phyloP scores from a whole-genome alignment of 2,888 invertebrate genomes.

The Nipponacmea schrenckii region DNA sequence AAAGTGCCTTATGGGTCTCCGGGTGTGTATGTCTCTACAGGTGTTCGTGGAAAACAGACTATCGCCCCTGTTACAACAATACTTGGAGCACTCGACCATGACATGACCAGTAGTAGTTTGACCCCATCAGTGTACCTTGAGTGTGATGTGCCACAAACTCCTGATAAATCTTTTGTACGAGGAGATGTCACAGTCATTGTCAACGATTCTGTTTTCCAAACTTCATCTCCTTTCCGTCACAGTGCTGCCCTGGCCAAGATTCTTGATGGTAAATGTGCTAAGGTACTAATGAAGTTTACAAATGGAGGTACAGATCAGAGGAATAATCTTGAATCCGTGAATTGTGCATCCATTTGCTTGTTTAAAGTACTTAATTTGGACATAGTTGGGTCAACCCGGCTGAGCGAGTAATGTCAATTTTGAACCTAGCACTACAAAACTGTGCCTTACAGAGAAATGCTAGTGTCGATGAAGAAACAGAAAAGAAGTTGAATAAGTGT shows the following conservation, averaged over 20 bases:
- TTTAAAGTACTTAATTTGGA: constrained; percentile 32
- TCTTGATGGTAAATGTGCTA: too few species aligned
- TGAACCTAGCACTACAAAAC: background rate
- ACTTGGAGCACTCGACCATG: constrained; percentile 19
- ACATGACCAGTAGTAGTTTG: constrained; percentile 11
- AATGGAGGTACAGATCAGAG: constrained; percentile 36
- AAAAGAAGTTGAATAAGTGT: background rate
- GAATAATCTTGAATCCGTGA: constrained; percentile 30
- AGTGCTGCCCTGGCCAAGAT: constrained; percentile 11
- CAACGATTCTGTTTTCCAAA: constrained; percentile 35
- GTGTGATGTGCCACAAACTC: constrained; percentile 19
- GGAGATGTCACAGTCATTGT: constrained; percentile 18
- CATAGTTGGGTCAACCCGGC: background rate
- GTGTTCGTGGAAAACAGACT: constrained; percentile 18
- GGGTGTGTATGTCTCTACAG: constrained; percentile 18
- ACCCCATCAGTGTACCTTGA: constrained; percentile 21
- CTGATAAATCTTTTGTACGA: constrained; percentile 26
- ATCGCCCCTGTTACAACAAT: constrained; percentile 6
- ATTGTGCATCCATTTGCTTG: constrained; percentile 29
- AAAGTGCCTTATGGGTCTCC: constrained; percentile 13
- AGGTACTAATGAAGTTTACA: constrained; percentile 24
- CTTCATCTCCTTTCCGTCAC: constrained; percentile 28
- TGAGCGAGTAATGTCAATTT: background rate
- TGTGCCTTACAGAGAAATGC: background rate
- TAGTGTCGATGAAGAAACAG: background rate